Evolutionary conservation across 2,888 invertebrate species (phyloP).

Genomic region (Tinea trinotella): DNA sequence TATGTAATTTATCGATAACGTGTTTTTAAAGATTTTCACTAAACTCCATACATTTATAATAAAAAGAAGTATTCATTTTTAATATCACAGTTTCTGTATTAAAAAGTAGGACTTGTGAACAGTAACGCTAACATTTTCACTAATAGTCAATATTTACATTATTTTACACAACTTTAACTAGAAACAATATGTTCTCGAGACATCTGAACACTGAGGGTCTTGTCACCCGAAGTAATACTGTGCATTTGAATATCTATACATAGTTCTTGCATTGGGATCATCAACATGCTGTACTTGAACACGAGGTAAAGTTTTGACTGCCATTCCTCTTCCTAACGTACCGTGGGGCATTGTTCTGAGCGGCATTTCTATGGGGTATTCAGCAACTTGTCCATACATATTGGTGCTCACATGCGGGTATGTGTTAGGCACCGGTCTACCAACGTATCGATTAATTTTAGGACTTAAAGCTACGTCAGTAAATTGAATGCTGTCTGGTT

Average conservation of each 20-base stretch:
- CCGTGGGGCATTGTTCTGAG: conserved; percentile 63
- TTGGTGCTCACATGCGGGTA: conserved; percentile 65
- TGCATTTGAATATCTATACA: conserved; percentile 76
- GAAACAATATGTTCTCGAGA: conserved; percentile 73
- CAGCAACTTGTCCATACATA: conserved; percentile 67
- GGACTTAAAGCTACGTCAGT: conserved; percentile 57
- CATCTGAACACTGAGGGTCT: conserved; percentile 66
- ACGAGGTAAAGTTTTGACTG: conserved; percentile 59
- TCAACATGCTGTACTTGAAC: conserved; percentile 64
- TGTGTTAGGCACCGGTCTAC: conserved; percentile 62
- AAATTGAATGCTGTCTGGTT: conserved; percentile 57
- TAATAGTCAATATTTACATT: conserved; percentile 30
- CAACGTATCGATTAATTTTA: conserved; percentile 64
- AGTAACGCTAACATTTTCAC: conserved; percentile 18
- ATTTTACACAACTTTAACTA: conserved; percentile 57
- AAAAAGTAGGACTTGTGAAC: conserved; percentile 55
- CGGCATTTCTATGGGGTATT: conserved; percentile 69
- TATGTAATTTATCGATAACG: conserved; percentile 6
- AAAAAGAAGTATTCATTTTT: conserved; percentile 27
- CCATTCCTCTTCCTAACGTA: conserved; percentile 57
- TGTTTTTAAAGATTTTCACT: conserved; percentile 6
- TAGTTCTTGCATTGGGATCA: conserved; percentile 73
- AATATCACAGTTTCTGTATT: conserved; percentile 71
- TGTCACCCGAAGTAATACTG: conserved; percentile 87
- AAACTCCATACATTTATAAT: conserved; percentile 3